Percentiles rank a stretch among this genome's conserved stretches.
phyloP scores from a whole-genome alignment of 2,888 invertebrate species.

The Hedychridium roseum region DNA sequence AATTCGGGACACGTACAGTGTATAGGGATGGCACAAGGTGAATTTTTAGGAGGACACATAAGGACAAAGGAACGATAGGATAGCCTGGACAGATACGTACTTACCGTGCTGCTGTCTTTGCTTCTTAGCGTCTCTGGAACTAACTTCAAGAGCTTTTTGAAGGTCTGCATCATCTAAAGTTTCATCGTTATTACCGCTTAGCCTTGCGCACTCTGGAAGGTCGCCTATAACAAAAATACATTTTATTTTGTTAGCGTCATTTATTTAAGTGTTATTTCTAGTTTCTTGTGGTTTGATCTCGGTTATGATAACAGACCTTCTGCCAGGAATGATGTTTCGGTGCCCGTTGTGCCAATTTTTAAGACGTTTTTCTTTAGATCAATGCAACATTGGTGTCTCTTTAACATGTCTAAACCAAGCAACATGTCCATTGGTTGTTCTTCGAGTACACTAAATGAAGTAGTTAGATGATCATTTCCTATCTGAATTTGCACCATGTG shows the following conservation, averaged over 20 bases:
- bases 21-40: too few species aligned
- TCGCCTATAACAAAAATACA: constrained; percentile 64
- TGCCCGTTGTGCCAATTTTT: constrained; percentile 93
- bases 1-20: too few species aligned
- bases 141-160: constrained; percentile 77
- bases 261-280: too few species aligned
- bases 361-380: constrained; percentile 89
- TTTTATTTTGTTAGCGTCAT: too few species aligned
- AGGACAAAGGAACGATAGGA: constrained; percentile 27
- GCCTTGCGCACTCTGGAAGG: constrained; percentile 83
- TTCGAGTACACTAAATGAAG: constrained; percentile 95
- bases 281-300: too few species aligned
- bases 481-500: constrained; percentile 98
- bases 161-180: constrained; percentile 76
- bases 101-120: constrained; percentile 51
- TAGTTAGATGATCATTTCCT: constrained; percentile 90
- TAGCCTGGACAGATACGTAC: constrained; percentile 41
- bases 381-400: constrained; percentile 95
- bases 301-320: constrained; percentile 71
- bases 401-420: constrained; percentile 96
- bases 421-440: constrained; percentile 99
- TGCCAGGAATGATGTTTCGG: constrained; percentile 86
- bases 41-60: too few species aligned
- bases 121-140: constrained; percentile 64
- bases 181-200: constrained; percentile 75